These are phyloP conservation scores for Pipa parva DNA, from an alignment of 2,113 vertebrate species.

Conservation along the genomic window DNA sequence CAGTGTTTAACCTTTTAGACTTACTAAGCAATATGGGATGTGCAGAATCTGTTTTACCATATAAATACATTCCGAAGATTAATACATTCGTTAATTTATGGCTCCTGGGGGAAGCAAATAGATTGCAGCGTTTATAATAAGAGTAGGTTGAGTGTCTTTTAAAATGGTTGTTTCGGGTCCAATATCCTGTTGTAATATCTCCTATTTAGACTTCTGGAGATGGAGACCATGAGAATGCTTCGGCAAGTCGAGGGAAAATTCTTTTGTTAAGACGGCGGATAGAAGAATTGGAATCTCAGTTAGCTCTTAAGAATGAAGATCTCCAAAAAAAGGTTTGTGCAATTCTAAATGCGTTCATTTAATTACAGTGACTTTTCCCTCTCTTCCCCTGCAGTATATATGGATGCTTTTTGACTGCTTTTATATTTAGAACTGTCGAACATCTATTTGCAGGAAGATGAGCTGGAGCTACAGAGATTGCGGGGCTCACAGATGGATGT, in stretches of 20 bases:
- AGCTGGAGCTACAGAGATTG: constrained; percentile 62
- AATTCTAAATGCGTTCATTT: neutral
- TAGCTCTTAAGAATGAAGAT: constrained; percentile 65
- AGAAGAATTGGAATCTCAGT: constrained; percentile 77
- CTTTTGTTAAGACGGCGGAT: constrained; percentile 76
- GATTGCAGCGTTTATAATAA: too few species aligned
- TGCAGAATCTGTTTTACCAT: too few species aligned
- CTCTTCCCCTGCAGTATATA: neutral
- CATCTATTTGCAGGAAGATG: constrained; percentile 53
- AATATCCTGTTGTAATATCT: too few species aligned
- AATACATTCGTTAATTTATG: too few species aligned
- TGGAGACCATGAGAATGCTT: constrained; percentile 67
- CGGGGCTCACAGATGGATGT: constrained; percentile 76
- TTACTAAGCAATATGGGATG: too few species aligned
- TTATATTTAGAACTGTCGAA: neutral
- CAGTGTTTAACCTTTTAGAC: too few species aligned
- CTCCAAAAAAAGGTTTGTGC: constrained; percentile 64
- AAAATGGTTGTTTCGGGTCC: too few species aligned
- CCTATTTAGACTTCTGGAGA: constrained; percentile 55
- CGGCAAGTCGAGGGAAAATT: constrained; percentile 78
- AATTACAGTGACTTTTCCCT: neutral
- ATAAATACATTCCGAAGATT: too few species aligned
- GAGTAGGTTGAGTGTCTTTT: too few species aligned
- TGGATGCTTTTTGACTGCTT: neutral
- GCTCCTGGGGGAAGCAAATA: too few species aligned